Conservation (phyloP, 2,888 invertebrate species). For the Liodrosophila aerea region DNA sequence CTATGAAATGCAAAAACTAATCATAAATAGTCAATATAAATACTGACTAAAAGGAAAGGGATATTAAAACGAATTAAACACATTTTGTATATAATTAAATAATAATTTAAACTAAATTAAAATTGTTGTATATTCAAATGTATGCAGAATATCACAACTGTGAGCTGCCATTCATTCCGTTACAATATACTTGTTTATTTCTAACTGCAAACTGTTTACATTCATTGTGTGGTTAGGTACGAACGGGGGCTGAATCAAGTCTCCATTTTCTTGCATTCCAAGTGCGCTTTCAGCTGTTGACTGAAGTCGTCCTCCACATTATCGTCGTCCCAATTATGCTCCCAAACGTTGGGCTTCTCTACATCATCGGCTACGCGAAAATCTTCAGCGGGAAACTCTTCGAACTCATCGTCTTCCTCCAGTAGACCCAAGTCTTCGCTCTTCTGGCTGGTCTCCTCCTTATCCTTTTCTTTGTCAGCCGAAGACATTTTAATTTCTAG, state of each 20-base stretch:
- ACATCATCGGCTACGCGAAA: slow-evolving; percentile 94
- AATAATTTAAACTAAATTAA: too few relatives aligned
- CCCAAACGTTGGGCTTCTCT: slow-evolving; percentile 98
- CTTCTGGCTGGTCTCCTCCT: slow-evolving; percentile 84
- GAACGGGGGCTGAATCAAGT: slow-evolving; percentile 56
- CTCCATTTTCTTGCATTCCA: slow-evolving; percentile 82
- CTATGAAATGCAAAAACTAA: too few relatives aligned
- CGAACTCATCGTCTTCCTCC: slow-evolving; percentile 99
- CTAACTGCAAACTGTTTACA: slow-evolving; percentile 39
- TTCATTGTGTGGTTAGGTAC: slow-evolving; percentile 57
- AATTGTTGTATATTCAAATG: too few relatives aligned
- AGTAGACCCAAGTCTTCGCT: slow-evolving; percentile 94
- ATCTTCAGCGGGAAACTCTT: slow-evolving; percentile 99
- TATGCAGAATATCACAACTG: too few relatives aligned
- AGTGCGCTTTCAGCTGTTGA: slow-evolving; percentile 90
- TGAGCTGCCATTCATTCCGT: too few relatives aligned
- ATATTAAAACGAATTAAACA: too few relatives aligned
- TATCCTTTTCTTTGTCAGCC: slow-evolving; percentile 70
- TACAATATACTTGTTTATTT: slow-evolving; percentile 56
- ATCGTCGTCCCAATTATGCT: slow-evolving; percentile 99
- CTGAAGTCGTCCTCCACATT: slow-evolving; percentile 99
- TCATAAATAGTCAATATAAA: too few relatives aligned
- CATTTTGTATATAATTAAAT: too few relatives aligned
- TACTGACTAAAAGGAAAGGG: too few relatives aligned
- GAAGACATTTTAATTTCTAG: slow-evolving; percentile 72